Evolutionary conservation across 2,113 vertebrate genomes (phyloP).

Genomic region (Ictalurus furcatus): DNA sequence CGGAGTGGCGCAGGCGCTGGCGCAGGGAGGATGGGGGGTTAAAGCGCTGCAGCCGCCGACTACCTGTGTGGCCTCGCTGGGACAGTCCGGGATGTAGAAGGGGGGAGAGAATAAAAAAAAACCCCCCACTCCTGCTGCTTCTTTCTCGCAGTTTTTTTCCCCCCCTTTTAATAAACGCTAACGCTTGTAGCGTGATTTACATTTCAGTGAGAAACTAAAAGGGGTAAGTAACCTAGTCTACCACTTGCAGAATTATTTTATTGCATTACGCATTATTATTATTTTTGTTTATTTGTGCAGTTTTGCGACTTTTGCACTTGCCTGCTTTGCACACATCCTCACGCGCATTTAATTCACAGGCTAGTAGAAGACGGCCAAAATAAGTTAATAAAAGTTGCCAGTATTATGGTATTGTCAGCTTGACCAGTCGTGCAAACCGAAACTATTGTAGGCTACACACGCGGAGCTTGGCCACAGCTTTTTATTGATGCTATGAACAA

Average conservation of each 20-base stretch:
- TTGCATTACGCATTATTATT: neutral
- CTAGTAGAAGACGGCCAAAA: too few relatives aligned
- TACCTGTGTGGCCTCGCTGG: conserved; percentile 93
- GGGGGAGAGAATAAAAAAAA: conserved; percentile 38
- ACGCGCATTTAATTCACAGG: neutral
- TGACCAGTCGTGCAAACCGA: neutral
- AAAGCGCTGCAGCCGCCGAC: conserved; percentile 69
- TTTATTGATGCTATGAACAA: conserved; percentile 70
- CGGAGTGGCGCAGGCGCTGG: conserved; percentile 41
- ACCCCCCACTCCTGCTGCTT: neutral
- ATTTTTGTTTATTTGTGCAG: neutral
- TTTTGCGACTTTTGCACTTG: neutral
- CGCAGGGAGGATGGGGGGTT: conserved; percentile 75
- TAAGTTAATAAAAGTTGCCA: neutral
- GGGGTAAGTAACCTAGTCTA: neutral
- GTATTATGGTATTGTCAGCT: neutral
- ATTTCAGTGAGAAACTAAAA: neutral
- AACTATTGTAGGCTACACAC: neutral
- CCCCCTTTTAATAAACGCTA: neutral
- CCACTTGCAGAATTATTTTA: neutral
- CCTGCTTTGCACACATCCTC: neutral
- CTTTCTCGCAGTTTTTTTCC: conserved; percentile 5
- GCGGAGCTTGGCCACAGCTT: conserved; percentile 53
- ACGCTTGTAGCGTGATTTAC: neutral
- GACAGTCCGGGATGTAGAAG: conserved; percentile 67